Evolutionary conservation across 2,888 invertebrate species (phyloP), one percentile per base, ranked within the genome.

Genomic region (Apotomis capreana): DNA sequence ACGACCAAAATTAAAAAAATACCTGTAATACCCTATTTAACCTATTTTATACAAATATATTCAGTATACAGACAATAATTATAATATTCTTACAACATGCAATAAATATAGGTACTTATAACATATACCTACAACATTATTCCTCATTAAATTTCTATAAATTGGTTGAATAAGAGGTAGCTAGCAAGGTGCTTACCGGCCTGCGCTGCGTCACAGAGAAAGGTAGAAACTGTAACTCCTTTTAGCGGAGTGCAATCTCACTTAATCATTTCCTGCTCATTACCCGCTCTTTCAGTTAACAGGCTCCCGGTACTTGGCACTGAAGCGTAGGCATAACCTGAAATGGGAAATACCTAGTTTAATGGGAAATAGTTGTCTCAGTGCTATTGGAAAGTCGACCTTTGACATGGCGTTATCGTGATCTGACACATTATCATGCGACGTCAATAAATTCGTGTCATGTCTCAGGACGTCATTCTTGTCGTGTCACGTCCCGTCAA

Each of bases 371-470:
- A 46, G 60, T 52, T 52, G 51, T 58, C 57, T 8, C 37, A 4
- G 36, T 57, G 8, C 68, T 51, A 57, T 68, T 71, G 71, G 40
- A 57, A 55, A 71, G 40, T 12, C 67, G 67, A 58, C 65, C 57
- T 72, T 68, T 59, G 58, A 58, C 58, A 54, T 40, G 37, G 71
- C 73, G 78, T 76, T 75, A 74, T 74, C 74, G 80, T 78, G 72
- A 71, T 73, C 79, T 81, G 81, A 79, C 76, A 79, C 78, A 78
- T 78, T 80, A 80, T 82, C 78, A 77, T 69, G 77, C 81, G 83
- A 82, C 83, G 81, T 81, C 87, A 80, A 86, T 87, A 85, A 85
- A 86, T 86, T 82, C 81, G 79, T 79, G 82, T 84, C 84, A 84
- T 79, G 77, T 74, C 73, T 55, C 59, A 40, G 79, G 78, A 78